A percentile compares a stretch with the other conserved stretches of the same genome.
Conservation (phyloP, 1,140 invertebrate species). For the Oedothorax gibbosus region DNA sequence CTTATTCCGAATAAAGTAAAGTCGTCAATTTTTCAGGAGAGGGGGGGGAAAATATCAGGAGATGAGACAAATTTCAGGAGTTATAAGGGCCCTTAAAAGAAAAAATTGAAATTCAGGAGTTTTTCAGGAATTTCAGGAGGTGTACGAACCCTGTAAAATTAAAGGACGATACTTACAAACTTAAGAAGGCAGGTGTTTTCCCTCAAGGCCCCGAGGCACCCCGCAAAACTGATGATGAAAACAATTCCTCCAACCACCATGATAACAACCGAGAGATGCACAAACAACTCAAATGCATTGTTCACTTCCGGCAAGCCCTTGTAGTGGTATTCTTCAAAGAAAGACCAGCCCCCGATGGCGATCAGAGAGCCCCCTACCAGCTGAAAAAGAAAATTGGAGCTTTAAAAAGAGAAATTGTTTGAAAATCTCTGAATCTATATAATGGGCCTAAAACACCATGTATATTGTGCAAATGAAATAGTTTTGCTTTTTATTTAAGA, state of each 20-base stretch:
- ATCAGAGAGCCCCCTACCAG: conserved; percentile 89
- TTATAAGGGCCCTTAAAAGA: too few relatives aligned
- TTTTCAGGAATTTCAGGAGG: too few relatives aligned
- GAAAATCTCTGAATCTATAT: too few relatives aligned
- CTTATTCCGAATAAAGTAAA: too few relatives aligned
- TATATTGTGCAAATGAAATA: too few relatives aligned
- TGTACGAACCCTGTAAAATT: too few relatives aligned
- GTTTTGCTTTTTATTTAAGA: too few relatives aligned
- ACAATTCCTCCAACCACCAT: conserved; percentile 86
- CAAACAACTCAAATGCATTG: conserved; percentile 87
- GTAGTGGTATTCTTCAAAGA: conserved; percentile 90
- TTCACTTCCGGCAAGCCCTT: conserved; percentile 79
- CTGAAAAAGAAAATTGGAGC: conserved; percentile 72
- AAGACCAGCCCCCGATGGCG: conserved; percentile 89
- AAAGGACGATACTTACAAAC: conserved; percentile 78
- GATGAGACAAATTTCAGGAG: too few relatives aligned
- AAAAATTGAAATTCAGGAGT: too few relatives aligned
- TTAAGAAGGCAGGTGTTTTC: conserved; percentile 93
- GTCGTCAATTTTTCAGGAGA: too few relatives aligned
- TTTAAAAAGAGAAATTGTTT: not conserved
- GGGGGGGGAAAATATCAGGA: too few relatives aligned
- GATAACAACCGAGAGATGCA: conserved; percentile 91
- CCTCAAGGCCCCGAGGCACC: conserved; percentile 88
- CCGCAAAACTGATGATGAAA: conserved; percentile 90
- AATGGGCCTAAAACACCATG: too few relatives aligned